These are phyloP conservation scores for Anarrhichthys ocellatus DNA, from an alignment of 2,113 vertebrate species.

Conservation along the genomic window DNA sequence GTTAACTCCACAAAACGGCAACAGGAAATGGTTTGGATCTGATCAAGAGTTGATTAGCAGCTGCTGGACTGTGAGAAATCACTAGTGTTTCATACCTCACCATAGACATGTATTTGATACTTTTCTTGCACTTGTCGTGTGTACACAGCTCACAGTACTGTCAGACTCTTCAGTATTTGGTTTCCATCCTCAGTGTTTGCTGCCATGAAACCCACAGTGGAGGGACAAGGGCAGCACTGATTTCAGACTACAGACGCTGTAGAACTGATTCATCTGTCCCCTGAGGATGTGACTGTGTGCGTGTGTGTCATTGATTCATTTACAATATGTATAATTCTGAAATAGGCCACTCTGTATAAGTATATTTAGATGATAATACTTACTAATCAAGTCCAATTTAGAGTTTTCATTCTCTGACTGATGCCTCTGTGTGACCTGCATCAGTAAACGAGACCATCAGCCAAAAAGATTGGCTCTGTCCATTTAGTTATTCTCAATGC, in stretches of 20 bases:
- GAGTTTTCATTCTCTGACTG: too few relatives aligned
- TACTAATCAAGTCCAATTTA: too few relatives aligned
- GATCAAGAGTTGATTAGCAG: not conserved
- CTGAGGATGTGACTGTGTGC: conserved; percentile 4
- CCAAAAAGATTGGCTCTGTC: not conserved
- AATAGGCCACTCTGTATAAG: too few relatives aligned
- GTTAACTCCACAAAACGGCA: not conserved
- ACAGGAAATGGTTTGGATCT: not conserved
- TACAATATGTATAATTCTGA: too few relatives aligned
- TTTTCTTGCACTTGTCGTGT: not conserved
- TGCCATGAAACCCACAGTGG: conserved; percentile 21
- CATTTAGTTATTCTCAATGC: not conserved
- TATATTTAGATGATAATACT: too few relatives aligned
- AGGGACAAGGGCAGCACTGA: conserved; percentile 27
- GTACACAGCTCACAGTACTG: conserved; percentile 7
- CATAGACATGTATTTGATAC: not conserved
- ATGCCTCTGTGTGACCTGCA: not conserved
- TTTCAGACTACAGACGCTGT: conserved; percentile 52
- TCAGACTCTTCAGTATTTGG: conserved; percentile 14
- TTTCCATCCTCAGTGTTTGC: conserved; percentile 31
- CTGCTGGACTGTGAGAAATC: not conserved
- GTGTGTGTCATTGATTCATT: not conserved
- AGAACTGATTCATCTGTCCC: conserved; percentile 47
- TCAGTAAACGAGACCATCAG: not conserved
- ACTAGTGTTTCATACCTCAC: not conserved